Evolutionary conservation across 2,797 vertebrate species (phyloP).

Genomic region (Dicrostonyx torquatus): DNA sequence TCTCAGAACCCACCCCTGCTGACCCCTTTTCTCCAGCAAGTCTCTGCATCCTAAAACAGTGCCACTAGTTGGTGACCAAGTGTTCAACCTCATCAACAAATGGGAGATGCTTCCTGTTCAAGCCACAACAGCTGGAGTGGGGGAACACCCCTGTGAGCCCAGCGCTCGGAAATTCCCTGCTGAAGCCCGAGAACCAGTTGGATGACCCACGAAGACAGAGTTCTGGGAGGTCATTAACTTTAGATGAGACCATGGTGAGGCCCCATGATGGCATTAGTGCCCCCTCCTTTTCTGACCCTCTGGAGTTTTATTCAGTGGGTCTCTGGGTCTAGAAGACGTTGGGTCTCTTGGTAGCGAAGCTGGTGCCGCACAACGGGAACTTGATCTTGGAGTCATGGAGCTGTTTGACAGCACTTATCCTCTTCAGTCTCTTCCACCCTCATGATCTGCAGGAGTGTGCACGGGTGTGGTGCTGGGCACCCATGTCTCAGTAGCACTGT

Average conservation of each 20-base stretch:
- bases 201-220: neutral
- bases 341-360: constrained; percentile 99
- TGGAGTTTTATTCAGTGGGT: constrained; percentile 50
- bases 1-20: neutral
- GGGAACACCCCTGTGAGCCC: neutral
- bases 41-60: neutral
- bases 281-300: neutral
- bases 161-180: neutral
- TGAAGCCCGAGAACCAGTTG: neutral
- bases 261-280: neutral
- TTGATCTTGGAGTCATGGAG: constrained; percentile 91
- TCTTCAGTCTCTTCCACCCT: constrained; percentile 96
- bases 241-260: neutral
- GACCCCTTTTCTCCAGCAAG: neutral
- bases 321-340: constrained; percentile 92
- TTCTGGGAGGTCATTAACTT: neutral
- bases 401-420: constrained; percentile 94
- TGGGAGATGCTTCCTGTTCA: neutral
- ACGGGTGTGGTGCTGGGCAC: constrained; percentile 95
- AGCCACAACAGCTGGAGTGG: neutral
- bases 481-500: constrained; percentile 99
- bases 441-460: constrained; percentile 98
- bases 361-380: constrained; percentile 97
- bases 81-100: neutral
- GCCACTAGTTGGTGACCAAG: neutral